Percentiles rank a stretch among this genome's conserved stretches.
Conservation (phyloP, 2,797 vertebrate species). For the Ciconia nigra region DNA sequence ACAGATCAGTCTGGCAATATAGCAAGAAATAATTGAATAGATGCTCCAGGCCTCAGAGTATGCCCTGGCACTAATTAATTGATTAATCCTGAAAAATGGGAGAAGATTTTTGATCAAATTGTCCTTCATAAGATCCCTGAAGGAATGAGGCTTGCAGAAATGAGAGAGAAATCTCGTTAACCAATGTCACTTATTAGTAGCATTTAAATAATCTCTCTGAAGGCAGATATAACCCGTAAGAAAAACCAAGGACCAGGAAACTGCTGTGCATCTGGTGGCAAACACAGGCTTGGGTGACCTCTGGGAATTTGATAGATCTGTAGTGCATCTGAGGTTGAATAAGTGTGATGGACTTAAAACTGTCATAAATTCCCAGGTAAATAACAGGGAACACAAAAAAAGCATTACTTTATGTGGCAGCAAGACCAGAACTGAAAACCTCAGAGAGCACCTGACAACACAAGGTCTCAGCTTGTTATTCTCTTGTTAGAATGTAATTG, state of each 20-base stretch:
- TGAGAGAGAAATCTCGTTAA: background rate
- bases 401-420: background rate
- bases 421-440: background rate
- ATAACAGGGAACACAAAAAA: background rate
- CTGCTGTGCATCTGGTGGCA: background rate
- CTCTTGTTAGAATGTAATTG: background rate
- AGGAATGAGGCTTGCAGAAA: background rate
- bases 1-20: background rate
- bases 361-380: background rate
- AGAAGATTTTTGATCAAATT: constrained; percentile 5
- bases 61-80: background rate
- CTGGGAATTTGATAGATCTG: background rate
- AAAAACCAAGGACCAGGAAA: background rate
- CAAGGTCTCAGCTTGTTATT: background rate
- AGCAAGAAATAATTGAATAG: background rate
- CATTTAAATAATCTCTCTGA: background rate
- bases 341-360: background rate
- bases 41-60: background rate
- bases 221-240: background rate
- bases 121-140: background rate
- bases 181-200: background rate
- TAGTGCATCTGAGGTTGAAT: background rate
- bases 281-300: background rate
- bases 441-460: background rate
- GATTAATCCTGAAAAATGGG: background rate